phyloP scores from a whole-genome alignment of 2,797 vertebrate species.

The Anomalospiza imberbis region DNA sequence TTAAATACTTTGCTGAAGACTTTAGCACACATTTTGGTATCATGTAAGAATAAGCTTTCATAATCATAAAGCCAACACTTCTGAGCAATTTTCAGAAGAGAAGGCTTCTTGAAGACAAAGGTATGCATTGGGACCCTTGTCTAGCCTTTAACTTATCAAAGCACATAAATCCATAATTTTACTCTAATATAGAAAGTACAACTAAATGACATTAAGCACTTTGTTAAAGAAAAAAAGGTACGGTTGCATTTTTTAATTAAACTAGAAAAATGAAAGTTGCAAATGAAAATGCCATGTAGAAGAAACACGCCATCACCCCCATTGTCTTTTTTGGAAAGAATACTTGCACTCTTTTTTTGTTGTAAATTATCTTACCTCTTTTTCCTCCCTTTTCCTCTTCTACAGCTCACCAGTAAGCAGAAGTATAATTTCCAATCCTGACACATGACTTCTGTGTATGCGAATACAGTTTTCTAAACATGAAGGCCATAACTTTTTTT shows the following conservation, averaged over 20 bases:
- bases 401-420: background rate
- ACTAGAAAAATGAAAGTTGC: background rate
- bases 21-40: background rate
- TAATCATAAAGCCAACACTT: background rate
- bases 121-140: background rate
- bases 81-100: background rate
- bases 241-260: background rate
- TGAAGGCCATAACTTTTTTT: background rate
- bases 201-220: background rate
- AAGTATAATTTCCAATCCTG: background rate
- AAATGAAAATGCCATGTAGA: background rate
- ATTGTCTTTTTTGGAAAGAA: background rate
- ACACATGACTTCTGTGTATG: accelerated
- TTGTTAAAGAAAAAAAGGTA: background rate
- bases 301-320: background rate
- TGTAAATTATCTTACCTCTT: background rate
- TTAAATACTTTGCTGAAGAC: background rate
- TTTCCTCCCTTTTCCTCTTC: background rate
- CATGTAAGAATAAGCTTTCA: background rate
- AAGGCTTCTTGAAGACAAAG: background rate
- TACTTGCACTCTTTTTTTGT: background rate
- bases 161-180: background rate
- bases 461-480: background rate
- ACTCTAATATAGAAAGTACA: background rate
- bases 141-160: background rate